Evolutionary conservation across 2,113 vertebrate genomes (phyloP).

Genomic region (Microtus pennsylvanicus): DNA sequence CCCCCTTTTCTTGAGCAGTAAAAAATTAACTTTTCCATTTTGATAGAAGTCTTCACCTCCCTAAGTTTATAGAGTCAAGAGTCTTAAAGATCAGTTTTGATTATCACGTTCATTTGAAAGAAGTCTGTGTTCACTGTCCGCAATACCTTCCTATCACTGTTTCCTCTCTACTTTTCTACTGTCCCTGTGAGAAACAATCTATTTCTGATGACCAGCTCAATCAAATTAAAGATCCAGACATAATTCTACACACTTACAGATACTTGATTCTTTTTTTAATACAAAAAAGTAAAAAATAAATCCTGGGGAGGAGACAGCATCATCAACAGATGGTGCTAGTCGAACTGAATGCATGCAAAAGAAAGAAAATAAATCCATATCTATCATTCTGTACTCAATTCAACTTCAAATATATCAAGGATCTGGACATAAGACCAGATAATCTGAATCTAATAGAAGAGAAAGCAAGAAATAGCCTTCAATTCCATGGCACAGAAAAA

Average conservation of each 20-base stretch:
- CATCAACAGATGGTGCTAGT: neutral
- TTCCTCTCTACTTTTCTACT: neutral
- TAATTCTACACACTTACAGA: neutral
- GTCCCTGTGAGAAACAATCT: neutral
- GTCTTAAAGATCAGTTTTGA: neutral
- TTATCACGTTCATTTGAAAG: neutral
- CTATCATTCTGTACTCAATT: neutral
- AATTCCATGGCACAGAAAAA: neutral
- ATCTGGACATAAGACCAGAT: neutral
- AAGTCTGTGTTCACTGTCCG: neutral
- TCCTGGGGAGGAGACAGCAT: neutral
- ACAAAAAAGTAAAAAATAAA: neutral
- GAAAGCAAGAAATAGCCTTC: neutral
- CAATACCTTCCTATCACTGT: too few species aligned
- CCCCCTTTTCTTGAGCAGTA: neutral
- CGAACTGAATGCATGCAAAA: neutral
- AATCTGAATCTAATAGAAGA: neutral
- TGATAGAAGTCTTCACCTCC: neutral
- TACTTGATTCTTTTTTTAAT: neutral
- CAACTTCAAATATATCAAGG: neutral
- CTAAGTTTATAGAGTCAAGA: neutral
- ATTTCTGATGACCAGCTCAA: neutral
- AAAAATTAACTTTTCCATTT: constrained; percentile 16
- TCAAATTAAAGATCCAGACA: neutral
- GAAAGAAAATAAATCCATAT: neutral